These are phyloP conservation scores for Myotis daubentonii DNA, from an alignment of 2,797 vertebrate genomes.

Conservation along the genomic window DNA sequence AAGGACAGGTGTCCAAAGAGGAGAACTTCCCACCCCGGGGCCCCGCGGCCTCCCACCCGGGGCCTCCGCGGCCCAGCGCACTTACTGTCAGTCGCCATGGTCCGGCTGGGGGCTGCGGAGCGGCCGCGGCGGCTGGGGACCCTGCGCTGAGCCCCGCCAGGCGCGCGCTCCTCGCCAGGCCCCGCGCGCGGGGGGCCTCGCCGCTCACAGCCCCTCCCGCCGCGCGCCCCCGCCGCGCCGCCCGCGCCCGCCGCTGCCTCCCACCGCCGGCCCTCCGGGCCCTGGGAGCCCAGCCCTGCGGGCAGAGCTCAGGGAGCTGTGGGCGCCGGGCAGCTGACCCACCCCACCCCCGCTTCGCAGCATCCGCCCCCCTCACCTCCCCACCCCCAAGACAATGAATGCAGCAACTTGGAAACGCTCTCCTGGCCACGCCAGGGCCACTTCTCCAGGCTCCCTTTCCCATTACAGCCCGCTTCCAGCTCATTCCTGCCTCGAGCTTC, in stretches of 20 bases:
- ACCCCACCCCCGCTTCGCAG: background rate
- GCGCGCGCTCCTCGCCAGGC: conserved; percentile 74
- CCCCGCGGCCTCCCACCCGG: conserved; percentile 2
- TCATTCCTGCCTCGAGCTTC: background rate
- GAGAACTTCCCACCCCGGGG: conserved; percentile 14
- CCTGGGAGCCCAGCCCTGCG: conserved; percentile 24
- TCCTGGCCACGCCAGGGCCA: background rate
- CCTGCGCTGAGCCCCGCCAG: background rate
- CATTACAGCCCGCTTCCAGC: background rate
- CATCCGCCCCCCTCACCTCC: background rate
- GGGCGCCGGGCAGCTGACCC: background rate
- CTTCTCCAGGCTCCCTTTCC: background rate
- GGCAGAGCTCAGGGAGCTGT: background rate
- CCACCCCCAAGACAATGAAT: background rate
- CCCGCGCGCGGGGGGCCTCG: conserved; percentile 72
- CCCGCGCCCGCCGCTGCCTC: conserved; percentile 70
- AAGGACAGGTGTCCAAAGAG: conserved; percentile 23
- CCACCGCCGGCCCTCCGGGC: background rate
- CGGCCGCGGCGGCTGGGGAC: conserved; percentile 57
- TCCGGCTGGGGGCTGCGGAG: conserved; percentile 30
- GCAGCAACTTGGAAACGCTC: background rate
- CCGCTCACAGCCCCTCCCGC: conserved; percentile 77
- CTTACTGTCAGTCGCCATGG: conserved; percentile 92
- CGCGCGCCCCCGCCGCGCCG: conserved; percentile 74
- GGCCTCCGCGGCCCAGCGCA: conserved; percentile 66